These are phyloP conservation scores for Apolygus lucorum DNA, from an alignment of 1,140 invertebrate species.

Conservation along the genomic window DNA sequence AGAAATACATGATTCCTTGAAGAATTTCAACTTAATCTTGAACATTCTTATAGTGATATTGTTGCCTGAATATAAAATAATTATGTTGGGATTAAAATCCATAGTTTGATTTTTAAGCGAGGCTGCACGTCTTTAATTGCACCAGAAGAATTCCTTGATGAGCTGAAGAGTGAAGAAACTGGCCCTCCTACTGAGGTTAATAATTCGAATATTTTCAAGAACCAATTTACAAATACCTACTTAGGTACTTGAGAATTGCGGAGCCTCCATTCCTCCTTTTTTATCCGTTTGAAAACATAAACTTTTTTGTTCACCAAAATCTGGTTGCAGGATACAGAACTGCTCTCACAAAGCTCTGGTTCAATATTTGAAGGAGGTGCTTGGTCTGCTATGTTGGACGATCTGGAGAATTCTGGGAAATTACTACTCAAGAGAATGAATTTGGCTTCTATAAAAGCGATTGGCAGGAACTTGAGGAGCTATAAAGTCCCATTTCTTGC, in stretches of 20 bases:
- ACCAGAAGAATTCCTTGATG: slow-evolving; percentile 21
- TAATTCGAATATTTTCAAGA: too few relatives aligned
- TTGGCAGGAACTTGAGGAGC: slow-evolving; percentile 25
- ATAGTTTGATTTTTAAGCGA: neutral
- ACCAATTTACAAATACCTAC: too few relatives aligned
- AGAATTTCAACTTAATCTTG: neutral
- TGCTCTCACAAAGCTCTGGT: slow-evolving; percentile 25
- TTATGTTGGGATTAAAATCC: neutral
- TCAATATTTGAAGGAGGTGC: slow-evolving; percentile 26
- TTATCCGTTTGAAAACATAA: neutral
- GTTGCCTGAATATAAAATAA: neutral
- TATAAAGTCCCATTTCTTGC: slow-evolving; percentile 33
- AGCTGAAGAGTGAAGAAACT: slow-evolving; percentile 17
- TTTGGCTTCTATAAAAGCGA: slow-evolving; percentile 27
- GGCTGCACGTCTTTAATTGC: slow-evolving; percentile 22
- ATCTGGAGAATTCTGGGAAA: slow-evolving; percentile 20
- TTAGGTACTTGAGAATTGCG: too few relatives aligned
- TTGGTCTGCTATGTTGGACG: slow-evolving; percentile 27
- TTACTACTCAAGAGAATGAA: slow-evolving; percentile 26
- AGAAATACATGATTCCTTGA: neutral
- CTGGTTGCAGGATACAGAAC: slow-evolving; percentile 20
- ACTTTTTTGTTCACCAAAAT: too few relatives aligned
- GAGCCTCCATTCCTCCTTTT: too few relatives aligned
- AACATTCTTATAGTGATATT: neutral
- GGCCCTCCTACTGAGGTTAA: neutral